Conservation (phyloP, 2,113 vertebrate genomes). For the Ammodytes dubius region DNA sequence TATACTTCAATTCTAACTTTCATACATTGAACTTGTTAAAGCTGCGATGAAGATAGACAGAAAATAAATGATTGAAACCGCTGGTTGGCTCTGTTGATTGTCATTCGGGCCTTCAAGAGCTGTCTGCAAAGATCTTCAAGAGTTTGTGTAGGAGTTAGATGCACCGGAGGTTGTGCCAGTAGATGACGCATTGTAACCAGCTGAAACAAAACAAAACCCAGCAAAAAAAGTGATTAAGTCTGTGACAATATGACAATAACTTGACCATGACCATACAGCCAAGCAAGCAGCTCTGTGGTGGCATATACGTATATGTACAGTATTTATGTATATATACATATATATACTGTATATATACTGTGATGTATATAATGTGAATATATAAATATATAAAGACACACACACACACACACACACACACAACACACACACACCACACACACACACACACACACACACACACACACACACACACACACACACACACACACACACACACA, state of each 20-base stretch:
- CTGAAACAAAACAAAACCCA: conserved; percentile 41
- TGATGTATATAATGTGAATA: too few relatives aligned
- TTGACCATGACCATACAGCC: too few relatives aligned
- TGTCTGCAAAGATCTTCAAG: conserved; percentile 2
- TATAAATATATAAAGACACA: too few relatives aligned
- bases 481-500: too few relatives aligned
- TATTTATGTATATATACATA: too few relatives aligned
- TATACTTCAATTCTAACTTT: not conserved
- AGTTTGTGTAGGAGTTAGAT: not conserved
- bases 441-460: too few relatives aligned
- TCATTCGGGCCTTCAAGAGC: not conserved
- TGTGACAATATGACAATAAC: not conserved
- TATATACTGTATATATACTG: too few relatives aligned
- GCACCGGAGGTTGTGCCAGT: not conserved
- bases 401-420: too few relatives aligned
- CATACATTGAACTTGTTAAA: not conserved
- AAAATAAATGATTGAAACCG: not conserved
- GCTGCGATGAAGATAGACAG: not conserved
- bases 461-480: too few relatives aligned
- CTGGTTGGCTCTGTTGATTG: not conserved
- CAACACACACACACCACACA: too few relatives aligned
- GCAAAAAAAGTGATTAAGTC: not conserved
- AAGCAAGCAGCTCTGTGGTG: too few relatives aligned
- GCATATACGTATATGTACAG: too few relatives aligned
- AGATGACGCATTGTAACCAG: conserved; percentile 45